Conservation (phyloP, 2,797 vertebrate genomes). For the Sebastes minor region DNA sequence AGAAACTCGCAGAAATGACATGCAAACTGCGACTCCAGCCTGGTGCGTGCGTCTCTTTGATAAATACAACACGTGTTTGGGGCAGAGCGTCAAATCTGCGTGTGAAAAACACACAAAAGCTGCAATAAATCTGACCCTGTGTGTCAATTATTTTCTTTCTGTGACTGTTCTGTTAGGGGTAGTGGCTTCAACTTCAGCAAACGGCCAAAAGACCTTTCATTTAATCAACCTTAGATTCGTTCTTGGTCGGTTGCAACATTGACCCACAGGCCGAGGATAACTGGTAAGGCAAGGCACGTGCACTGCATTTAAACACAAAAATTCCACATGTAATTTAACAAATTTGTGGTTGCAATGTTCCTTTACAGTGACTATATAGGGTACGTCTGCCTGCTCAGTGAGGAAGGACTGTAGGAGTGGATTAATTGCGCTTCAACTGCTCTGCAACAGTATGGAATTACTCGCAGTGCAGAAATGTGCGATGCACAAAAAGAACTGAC, state of each 20-base stretch:
- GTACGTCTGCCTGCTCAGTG: background rate
- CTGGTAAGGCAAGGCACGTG: background rate
- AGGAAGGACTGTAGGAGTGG: background rate
- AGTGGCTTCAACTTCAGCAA: background rate
- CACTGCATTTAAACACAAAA: background rate
- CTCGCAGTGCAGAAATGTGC: constrained; percentile 7
- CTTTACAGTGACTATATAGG: background rate
- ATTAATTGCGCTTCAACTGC: constrained; percentile 32
- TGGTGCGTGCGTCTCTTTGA: background rate
- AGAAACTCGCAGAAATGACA: background rate
- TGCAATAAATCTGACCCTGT: background rate
- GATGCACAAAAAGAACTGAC: constrained; percentile 20
- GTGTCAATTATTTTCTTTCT: background rate
- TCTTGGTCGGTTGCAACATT: background rate
- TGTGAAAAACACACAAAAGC: background rate
- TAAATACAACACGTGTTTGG: background rate
- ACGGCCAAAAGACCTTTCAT: background rate
- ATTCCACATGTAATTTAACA: background rate
- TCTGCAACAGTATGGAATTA: constrained; percentile 8
- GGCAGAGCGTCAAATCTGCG: background rate
- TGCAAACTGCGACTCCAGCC: background rate
- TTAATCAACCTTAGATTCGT: background rate
- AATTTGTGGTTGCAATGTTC: background rate
- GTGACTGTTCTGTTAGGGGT: rapidly evolving
- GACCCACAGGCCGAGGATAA: constrained; percentile 2